Evolutionary conservation across 2,888 invertebrate species (phyloP), one percentile per base, ranked within the genome.

Genomic region (Sesia apiformis): DNA sequence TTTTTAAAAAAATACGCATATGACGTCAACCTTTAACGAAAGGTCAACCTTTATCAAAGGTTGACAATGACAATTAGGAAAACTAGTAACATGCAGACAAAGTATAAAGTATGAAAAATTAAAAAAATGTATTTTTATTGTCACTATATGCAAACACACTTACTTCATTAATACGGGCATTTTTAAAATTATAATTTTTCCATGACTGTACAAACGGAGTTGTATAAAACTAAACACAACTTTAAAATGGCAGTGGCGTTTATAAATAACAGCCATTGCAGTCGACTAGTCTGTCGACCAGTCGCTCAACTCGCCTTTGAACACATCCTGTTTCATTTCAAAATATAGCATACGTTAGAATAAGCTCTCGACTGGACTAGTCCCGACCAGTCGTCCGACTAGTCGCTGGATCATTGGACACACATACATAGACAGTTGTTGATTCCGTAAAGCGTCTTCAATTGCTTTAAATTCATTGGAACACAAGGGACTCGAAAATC

Each of bases 401-500:
- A 46, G 46, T 46, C 4, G 46, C 8, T 23, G 46, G 23, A 46
- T 23, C n/a, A 46, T 46, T 23, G 3, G 8, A 46, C 46, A 46
- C 46, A 46, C 46, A 46, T 46, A 60, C 53, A 62, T 63, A 76
- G 79, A 81, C 82, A 79, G 79, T 63, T 77, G 81, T 79, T 75
- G 78, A 78, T 78, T 77, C 78, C 64, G 63, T 69, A 68, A 69
- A 70, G 66, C 69, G 65, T 70, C 63, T 66, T 63, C 55, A 67
- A 74, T 70, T 66, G 66, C 67, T 70, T 66, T 66, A 56, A 46
- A 55, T 65, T 57, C 54, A 56, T 60, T 59, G 57, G 72, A 70
- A 73, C 65, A 69, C 71, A 70, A 67, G 60, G 66, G 59, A 61
- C 61, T 71, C 63, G 50, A 62, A 65, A 66, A 73, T 70, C 62